Percentiles rank a stretch among this genome's conserved stretches.
phyloP scores from a whole-genome alignment of 2,797 vertebrate species.

The Eulemur mongoz region DNA sequence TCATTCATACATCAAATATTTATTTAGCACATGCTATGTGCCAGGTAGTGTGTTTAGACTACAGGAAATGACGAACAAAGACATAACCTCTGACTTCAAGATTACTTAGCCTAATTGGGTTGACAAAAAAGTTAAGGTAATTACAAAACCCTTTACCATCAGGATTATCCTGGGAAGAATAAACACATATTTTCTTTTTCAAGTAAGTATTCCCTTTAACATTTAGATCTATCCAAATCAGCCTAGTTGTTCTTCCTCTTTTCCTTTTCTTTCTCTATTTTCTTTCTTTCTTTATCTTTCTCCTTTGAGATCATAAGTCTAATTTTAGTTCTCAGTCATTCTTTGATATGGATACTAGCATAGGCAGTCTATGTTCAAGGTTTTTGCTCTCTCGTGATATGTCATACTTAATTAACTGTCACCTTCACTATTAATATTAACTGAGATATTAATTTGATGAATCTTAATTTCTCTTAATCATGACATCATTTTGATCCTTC shows the following conservation, averaged over 20 bases:
- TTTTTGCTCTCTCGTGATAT: conserved; percentile 70
- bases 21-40: conserved; percentile 33
- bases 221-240: conserved; percentile 31
- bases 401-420: conserved; percentile 81
- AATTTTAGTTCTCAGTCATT: conserved; percentile 66
- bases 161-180: conserved; percentile 9
- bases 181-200: background rate
- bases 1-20: conserved; percentile 44
- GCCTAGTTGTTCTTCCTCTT: conserved; percentile 46
- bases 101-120: conserved; percentile 9
- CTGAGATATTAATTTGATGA: conserved; percentile 75
- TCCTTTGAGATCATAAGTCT: background rate
- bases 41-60: conserved; percentile 5
- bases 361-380: conserved; percentile 59
- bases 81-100: background rate
- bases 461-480: conserved; percentile 82
- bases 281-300: conserved; percentile 57
- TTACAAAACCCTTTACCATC: conserved; percentile 42
- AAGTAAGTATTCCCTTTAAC: background rate
- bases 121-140: conserved; percentile 56
- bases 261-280: conserved; percentile 68
- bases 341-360: conserved; percentile 37
- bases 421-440: conserved; percentile 77
- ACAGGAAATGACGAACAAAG: conserved; percentile 29
- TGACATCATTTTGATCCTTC: conserved; percentile 73